Conservation (phyloP, 92 coral and sea anemone species). For the Galaxea fascicularis region DNA sequence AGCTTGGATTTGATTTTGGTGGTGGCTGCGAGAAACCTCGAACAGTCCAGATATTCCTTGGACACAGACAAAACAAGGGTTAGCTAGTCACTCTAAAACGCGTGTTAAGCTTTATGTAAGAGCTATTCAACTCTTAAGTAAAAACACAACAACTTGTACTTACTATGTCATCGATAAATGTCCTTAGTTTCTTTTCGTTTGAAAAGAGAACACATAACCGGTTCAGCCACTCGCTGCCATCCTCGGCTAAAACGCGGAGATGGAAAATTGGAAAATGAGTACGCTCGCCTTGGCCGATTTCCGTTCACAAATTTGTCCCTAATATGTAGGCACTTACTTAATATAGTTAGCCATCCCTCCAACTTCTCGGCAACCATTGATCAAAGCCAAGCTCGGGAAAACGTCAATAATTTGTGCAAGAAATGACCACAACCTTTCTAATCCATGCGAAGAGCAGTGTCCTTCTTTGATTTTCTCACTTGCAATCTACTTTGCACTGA, state of each 20-base stretch:
- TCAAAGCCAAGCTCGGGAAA: conserved; percentile 4
- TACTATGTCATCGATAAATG: conserved; percentile 72
- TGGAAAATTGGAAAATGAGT: not conserved
- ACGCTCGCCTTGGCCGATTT: not conserved
- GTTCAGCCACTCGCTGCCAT: conserved; percentile 59
- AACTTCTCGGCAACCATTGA: conserved; percentile 64
- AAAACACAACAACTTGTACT: not conserved
- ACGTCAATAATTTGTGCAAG: conserved; percentile 21
- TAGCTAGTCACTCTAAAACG: conserved; percentile 26
- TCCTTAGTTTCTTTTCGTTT: conserved; percentile 55
- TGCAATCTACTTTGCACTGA: conserved; percentile 35
- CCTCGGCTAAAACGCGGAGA: conserved; percentile 39
- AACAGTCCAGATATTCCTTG: conserved; percentile 49
- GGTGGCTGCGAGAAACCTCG: conserved; percentile 48
- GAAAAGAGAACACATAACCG: conserved; percentile 72
- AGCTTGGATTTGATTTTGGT: conserved; percentile 52
- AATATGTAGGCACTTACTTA: conserved; percentile 50
- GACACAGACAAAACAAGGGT: not conserved
- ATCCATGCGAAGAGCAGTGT: conserved; percentile 20
- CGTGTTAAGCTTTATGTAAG: not conserved
- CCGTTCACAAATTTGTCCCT: conserved; percentile 17
- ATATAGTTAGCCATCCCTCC: conserved; percentile 72
- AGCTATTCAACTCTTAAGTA: conserved; percentile 1
- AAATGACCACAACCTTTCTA: conserved; percentile 7
- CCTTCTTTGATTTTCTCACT: conserved; percentile 27